These are phyloP conservation scores for Sarcophaga variegata DNA, from an alignment of 2,888 invertebrate species.

Conservation along the genomic window DNA sequence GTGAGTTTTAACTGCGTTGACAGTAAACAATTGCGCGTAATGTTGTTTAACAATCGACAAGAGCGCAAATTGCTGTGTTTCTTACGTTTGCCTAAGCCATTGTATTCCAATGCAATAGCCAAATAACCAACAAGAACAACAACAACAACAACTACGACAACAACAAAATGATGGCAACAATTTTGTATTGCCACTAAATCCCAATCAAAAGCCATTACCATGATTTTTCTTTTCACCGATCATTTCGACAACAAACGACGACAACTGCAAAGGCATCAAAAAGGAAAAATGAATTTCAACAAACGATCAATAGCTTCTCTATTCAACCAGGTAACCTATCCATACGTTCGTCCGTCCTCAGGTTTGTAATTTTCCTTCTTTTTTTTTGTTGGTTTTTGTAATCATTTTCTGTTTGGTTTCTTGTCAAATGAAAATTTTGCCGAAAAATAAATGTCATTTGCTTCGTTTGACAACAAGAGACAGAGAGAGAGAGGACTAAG, in stretches of 20 bases:
- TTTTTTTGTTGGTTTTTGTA: background rate
- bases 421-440: conserved; percentile 52
- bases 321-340: too few relatives aligned
- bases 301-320: conserved; percentile 15
- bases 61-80: conserved; percentile 71
- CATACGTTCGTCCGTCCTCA: background rate
- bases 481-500: background rate
- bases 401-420: conserved; percentile 27
- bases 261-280: conserved; percentile 28
- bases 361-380: background rate
- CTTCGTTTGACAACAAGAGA: background rate
- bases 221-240: conserved; percentile 65
- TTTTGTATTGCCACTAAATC: conserved; percentile 66
- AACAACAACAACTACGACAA: conserved; percentile 18
- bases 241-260: conserved; percentile 51
- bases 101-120: conserved; percentile 45
- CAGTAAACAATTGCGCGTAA: conserved; percentile 72
- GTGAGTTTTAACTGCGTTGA: conserved; percentile 69
- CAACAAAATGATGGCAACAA: conserved; percentile 45
- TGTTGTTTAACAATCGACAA: conserved; percentile 71
- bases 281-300: conserved; percentile 4
- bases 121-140: conserved; percentile 43
- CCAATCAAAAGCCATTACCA: conserved; percentile 69
- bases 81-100: conserved; percentile 38
- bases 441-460: conserved; percentile 45